A percentile compares a stretch with the other conserved stretches of the same genome.
These are phyloP conservation scores for Hemithea aestivaria DNA, from an alignment of 2,888 invertebrate genomes.

Conservation along the genomic window DNA sequence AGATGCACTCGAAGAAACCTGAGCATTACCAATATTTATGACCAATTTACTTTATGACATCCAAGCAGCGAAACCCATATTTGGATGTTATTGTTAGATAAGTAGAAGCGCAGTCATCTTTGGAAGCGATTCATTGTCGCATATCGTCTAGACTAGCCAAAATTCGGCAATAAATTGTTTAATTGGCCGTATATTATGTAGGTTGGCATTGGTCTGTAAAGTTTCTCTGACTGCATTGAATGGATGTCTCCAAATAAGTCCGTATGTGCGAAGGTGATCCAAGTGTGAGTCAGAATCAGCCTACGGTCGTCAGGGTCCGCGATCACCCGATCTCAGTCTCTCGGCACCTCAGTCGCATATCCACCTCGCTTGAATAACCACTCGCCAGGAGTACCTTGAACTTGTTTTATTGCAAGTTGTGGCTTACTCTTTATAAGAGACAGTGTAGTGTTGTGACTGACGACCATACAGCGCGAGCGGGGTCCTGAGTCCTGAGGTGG, in stretches of 20 bases:
- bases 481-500: conserved; percentile 32
- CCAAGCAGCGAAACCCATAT: no score
- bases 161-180: conserved; percentile 19
- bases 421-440: conserved; percentile 38
- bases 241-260: conserved; percentile 74
- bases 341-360: conserved; percentile 50
- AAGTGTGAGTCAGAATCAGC: conserved; percentile 57
- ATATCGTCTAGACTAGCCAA: conserved; percentile 9
- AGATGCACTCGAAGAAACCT: no score
- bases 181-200: conserved; percentile 30
- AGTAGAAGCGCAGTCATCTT: no score
- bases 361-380: conserved; percentile 48
- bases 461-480: conserved; percentile 17
- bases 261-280: conserved; percentile 71
- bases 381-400: conserved; percentile 42
- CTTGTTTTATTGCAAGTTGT: conserved; percentile 43
- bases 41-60: no score
- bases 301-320: conserved; percentile 45
- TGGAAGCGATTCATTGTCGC: no score
- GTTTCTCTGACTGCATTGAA: conserved; percentile 56
- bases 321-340: conserved; percentile 24
- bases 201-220: conserved; percentile 52
- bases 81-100: no score
- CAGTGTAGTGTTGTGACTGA: conserved; percentile 34
- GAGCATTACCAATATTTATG: no score